These are phyloP conservation scores for Corythucha ciliata DNA, from an alignment of 2,888 invertebrate species.

Conservation along the genomic window DNA sequence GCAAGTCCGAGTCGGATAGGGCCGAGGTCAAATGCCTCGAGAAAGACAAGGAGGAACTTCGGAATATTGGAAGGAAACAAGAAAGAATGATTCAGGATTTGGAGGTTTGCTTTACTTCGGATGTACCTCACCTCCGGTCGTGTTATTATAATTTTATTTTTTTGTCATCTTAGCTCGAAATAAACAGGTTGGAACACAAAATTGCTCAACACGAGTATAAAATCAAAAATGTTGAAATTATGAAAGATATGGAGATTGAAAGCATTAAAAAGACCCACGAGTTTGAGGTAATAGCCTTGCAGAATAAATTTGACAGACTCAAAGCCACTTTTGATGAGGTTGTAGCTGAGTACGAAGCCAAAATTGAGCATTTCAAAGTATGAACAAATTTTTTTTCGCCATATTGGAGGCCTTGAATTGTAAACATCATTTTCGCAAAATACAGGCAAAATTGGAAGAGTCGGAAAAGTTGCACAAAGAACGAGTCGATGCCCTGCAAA, in stretches of 20 bases:
- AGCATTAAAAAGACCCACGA: conserved; percentile 27
- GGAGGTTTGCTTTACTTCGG: too few species aligned
- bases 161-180: conserved; percentile 22
- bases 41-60: too few species aligned
- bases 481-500: conserved; percentile 26
- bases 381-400: background rate
- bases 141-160: too few species aligned
- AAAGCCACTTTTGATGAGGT: conserved; percentile 24
- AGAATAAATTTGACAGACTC: conserved; percentile 26
- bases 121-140: too few species aligned
- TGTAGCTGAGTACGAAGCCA: conserved; percentile 27
- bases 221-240: conserved; percentile 24
- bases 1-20: too few species aligned
- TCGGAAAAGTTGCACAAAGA: conserved; percentile 25
- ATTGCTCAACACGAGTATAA: conserved; percentile 26
- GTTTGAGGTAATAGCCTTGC: conserved; percentile 27
- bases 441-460: conserved; percentile 26
- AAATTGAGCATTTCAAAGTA: conserved; percentile 28
- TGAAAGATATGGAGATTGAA: conserved; percentile 28
- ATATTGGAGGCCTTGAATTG: background rate
- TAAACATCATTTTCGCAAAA: background rate
- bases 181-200: conserved; percentile 27
- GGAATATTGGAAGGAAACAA: too few species aligned
- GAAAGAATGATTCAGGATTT: too few species aligned
- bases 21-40: too few species aligned